Evolutionary conservation across 2,888 invertebrate species (phyloP), one percentile per base, ranked within the genome.

Genomic region (Nowickia ferox): DNA sequence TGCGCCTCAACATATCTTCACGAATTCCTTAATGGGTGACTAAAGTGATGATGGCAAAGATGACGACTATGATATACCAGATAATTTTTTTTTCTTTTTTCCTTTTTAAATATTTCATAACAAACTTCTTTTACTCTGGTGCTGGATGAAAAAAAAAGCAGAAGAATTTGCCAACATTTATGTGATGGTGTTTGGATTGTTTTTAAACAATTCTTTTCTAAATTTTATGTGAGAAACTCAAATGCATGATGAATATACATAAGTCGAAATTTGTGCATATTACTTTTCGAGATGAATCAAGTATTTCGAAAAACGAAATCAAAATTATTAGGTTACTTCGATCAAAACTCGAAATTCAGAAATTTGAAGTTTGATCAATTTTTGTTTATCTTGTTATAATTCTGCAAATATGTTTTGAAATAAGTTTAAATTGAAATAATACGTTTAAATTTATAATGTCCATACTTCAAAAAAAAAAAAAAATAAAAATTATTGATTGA

Each of bases 1-100:
- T 71, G 38, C 76, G 79, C 42, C 76, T 72, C 76, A 76, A 78
- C 85, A 88, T 88, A 86, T 82, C 84, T 85, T 87, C 87, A 87
- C 86, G 87, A 86, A 86, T 87, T 80, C 87, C 74, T 77, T 84
- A 87, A 87, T 84, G 84, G 78, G 61, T 82, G 65, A 79, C 53
- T 59, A 22, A 51, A 30, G 38, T 53, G 61, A 72, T 69, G 74
- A 75, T 75, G 68, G 10, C 38, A 51, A 61, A 42, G 63, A 71
- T 79, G 80, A 79, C 63, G 79, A 69, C 76, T 66, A 63, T 78
- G 68, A 44, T 72, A 66, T 57, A 48, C 66, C 59, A 53, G 71
- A 66, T 76, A 65, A 30, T 75, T 55, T 51, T 53, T 38, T 72
- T 72, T 48, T 48, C 48, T 51, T 71, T 77, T 72, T 65, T 59